phyloP scores from a whole-genome alignment of 2,888 invertebrate genomes.

The Acronicta psi region DNA sequence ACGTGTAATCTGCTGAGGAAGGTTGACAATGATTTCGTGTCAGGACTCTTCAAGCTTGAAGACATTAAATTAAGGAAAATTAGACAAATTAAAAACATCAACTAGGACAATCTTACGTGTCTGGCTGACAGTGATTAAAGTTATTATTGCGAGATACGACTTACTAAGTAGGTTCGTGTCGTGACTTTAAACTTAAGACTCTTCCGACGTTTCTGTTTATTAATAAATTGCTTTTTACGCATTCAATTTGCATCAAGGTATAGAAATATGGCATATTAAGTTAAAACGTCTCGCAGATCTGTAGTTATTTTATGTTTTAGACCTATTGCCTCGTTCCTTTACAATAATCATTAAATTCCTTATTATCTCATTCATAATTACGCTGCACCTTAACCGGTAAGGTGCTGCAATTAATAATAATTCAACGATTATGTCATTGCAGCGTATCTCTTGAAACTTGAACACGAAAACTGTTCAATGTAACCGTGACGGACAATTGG shows the following conservation, averaged over 20 bases:
- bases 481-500: slow-evolving; percentile 69
- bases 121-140: slow-evolving; percentile 50
- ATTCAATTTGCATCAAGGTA: slow-evolving; percentile 33
- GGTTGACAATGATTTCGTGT: slow-evolving; percentile 66
- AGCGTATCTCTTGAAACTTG: slow-evolving; percentile 55
- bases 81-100: slow-evolving; percentile 66
- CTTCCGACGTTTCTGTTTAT: slow-evolving; percentile 24
- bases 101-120: slow-evolving; percentile 66
- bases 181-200: slow-evolving; percentile 34
- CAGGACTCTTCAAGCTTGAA: slow-evolving; percentile 56
- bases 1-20: slow-evolving; percentile 62
- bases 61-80: slow-evolving; percentile 57
- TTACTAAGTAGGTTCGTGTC: slow-evolving; percentile 26
- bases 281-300: slow-evolving; percentile 10
- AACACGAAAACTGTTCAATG: slow-evolving; percentile 57
- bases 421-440: slow-evolving; percentile 67
- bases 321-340: slow-evolving; percentile 43
- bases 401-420: slow-evolving; percentile 62
- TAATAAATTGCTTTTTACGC: slow-evolving; percentile 5
- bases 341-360: slow-evolving; percentile 31
- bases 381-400: slow-evolving; percentile 25
- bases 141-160: slow-evolving; percentile 42
- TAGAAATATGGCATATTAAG: slow-evolving; percentile 13
- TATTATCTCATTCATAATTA: slow-evolving; percentile 41
- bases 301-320: slow-evolving; percentile 24